Percentiles rank a stretch among this genome's conserved stretches.
phyloP scores from a whole-genome alignment of 1,140 invertebrate genomes.

The Drosophila ambigua region DNA sequence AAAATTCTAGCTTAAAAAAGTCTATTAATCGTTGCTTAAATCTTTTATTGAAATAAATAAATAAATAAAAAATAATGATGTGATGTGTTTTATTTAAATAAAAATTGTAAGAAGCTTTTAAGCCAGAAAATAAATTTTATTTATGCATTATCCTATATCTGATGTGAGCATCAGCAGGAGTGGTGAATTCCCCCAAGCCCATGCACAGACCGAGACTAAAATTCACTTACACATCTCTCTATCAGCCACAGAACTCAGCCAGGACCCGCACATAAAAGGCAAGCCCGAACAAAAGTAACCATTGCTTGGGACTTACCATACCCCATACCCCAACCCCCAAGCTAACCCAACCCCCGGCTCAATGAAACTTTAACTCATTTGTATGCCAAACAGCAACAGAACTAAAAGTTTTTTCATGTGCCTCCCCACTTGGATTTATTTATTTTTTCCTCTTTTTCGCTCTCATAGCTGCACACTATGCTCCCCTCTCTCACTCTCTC shows the following conservation, averaged over 20 bases:
- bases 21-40: too few relatives aligned
- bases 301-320: slow-evolving; percentile 29
- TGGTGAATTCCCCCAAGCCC: too few relatives aligned
- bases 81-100: background rate
- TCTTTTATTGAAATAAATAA: too few relatives aligned
- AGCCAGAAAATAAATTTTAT: background rate
- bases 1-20: too few relatives aligned
- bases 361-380: slow-evolving; percentile 78
- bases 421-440: slow-evolving; percentile 55
- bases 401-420: slow-evolving; percentile 79
- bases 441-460: slow-evolving; percentile 31
- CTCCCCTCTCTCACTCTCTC: background rate
- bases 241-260: slow-evolving; percentile 13
- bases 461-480: background rate
- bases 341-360: background rate
- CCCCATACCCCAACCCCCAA: too few relatives aligned
- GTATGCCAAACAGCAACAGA: slow-evolving; percentile 77
- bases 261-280: background rate
- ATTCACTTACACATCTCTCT: slow-evolving; percentile 28
- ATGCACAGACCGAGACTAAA: background rate
- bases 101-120: too few relatives aligned
- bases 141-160: too few relatives aligned
- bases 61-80: too few relatives aligned
- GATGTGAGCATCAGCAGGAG: too few relatives aligned
- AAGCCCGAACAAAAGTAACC: slow-evolving; percentile 18